These are phyloP conservation scores for Conops quadrifasciatus DNA, from an alignment of 2,888 invertebrate genomes.

Conservation along the genomic window DNA sequence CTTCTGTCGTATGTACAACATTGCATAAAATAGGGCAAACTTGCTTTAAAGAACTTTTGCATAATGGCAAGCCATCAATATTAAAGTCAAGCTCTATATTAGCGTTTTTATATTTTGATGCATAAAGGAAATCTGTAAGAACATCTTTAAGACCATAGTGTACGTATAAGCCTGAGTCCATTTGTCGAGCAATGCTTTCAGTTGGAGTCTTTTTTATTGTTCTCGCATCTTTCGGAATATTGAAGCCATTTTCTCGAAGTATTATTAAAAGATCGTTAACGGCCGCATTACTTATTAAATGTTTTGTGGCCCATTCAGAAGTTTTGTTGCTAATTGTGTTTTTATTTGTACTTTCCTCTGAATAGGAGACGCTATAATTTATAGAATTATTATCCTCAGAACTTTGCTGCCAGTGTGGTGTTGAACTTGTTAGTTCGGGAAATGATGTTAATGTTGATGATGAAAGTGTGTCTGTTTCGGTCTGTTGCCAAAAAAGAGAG, in stretches of 20 bases:
- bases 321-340: too few relatives aligned
- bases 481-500: too few relatives aligned
- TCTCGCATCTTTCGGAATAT: conserved; percentile 33
- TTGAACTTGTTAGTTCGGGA: too few relatives aligned
- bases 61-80: background rate
- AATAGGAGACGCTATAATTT: too few relatives aligned
- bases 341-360: too few relatives aligned
- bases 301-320: conserved; percentile 32
- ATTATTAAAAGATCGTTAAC: conserved; percentile 35
- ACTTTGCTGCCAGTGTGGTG: too few relatives aligned
- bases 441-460: too few relatives aligned
- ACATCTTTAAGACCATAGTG: conserved; percentile 35
- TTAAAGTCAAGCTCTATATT: conserved; percentile 22
- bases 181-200: conserved; percentile 8
- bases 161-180: conserved; percentile 19
- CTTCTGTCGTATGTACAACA: too few relatives aligned
- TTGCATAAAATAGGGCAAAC: too few relatives aligned
- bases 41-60: background rate
- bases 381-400: too few relatives aligned
- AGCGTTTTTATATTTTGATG: conserved; percentile 6
- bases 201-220: conserved; percentile 38
- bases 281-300: conserved; percentile 33
- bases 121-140: conserved; percentile 35
- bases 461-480: too few relatives aligned
- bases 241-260: conserved; percentile 14